Evolutionary conservation across 2,888 invertebrate species (phyloP), one percentile per base, ranked within the genome.

Genomic region (Drosophila demipolita): DNA sequence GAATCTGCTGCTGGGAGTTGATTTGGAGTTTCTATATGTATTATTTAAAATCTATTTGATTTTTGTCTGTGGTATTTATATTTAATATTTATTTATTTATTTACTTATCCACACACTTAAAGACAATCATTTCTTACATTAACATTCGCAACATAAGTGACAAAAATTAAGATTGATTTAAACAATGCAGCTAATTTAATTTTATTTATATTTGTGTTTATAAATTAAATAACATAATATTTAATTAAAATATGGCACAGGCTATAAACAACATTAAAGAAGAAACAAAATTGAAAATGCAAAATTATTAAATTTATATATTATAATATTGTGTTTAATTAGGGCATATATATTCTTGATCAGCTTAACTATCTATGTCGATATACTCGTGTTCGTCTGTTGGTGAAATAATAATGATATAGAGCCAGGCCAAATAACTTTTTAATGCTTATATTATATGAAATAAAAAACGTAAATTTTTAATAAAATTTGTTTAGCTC

Each of bases 1-100:
- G 79, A 78, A 66, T 82, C 78, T 82, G 82, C 78, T 75, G 87
- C 79, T 36, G 29, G 23, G 7, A n/a, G 11, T n/a, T 42, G 40
- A 1, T 1, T 17, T 0, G 8, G n/a, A 4, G 1, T 26, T 17
- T 7, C 5, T 9, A 9, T 0, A 82, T 20, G 12, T 1, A 45
- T 23, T 23, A 45, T 23, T 52, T 38, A 6, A 42, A 20, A 20
- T 11, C 5, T 11, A 6, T 20, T 15, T 36, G 26, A 15, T 36
- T 26, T 42, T 32, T 12, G 12, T 15, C 4, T 52, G 12, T 6
- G 11, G 12, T 7, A 32, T 32, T n/a, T 4, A 5, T 38, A 38
- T 38, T 17, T 4, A 26, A 26, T 26, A 26, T 26, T 3, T 26
- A 26, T 26, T 3, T 26, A 26, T 26, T 26, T 26, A 26, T 26